Evolutionary conservation across 1,140 invertebrate genomes (phyloP), one percentile per base, ranked within the genome.

Genomic region (Meloidogyne exigua): DNA sequence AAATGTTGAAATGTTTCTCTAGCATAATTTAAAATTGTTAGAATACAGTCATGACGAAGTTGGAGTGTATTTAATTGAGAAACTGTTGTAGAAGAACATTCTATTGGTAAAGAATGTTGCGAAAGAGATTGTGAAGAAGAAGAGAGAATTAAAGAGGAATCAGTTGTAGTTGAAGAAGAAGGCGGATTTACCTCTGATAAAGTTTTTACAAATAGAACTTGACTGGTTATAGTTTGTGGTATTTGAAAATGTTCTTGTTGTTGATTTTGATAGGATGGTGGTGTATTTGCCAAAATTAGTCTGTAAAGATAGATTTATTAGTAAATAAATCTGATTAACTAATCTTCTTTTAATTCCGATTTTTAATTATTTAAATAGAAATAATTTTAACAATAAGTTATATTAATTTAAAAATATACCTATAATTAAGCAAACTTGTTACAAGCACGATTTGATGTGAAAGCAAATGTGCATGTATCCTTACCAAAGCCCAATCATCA

Each of bases 11-110:
- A 66, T 18, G 82, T 49, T 11, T 81, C 71, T 18, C 76, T 64
- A 15, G 80, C 25, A 25, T 82, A 82, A n/a, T 76, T 84, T 44
- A 81, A 44, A 66, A 84, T 36, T 18, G 75, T 23, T 7, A 66
- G 13, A 25, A 75, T 66, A 69, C 83, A 83, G 44, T 80, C 78
- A 23, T 75, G 77, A 1, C 77, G 69, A 13, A 79, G 62, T 63
- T 79, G 73, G 13, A 66, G 39, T 12, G 80, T 66, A 44, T 65
- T 65, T 44, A 71, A 39, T 25, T 64, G 68, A 11, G 49, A 44
- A 39, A 21, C 5, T 26, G 42, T 39, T 36, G 77, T 49, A 28
- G 42, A 15, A 21, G 36, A 64, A 57, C 15, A 2, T 44, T 39
- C 57, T 9, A 68, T n/a, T 23, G 63, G 7, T 13, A 25, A 26